phyloP scores from a whole-genome alignment of 2,797 vertebrate species.

The Eremophila alpestris region DNA sequence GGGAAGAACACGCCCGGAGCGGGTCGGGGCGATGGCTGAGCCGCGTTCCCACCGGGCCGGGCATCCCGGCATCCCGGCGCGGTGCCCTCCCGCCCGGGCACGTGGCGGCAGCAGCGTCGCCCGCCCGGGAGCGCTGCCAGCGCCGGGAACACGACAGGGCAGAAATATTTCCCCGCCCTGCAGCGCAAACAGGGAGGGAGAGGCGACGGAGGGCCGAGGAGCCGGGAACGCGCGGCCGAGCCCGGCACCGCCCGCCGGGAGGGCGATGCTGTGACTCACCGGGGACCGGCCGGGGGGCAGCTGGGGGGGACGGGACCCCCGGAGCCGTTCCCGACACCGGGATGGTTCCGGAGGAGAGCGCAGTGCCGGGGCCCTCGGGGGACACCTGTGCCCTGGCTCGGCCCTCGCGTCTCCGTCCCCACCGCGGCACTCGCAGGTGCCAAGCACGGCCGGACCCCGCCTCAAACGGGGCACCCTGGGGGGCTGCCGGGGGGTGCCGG shows the following conservation, averaged over 20 bases:
- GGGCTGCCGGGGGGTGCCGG: background rate
- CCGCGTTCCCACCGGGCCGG: background rate
- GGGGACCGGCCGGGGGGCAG: background rate
- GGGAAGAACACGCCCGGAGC: background rate
- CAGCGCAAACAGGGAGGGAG: conserved; percentile 44
- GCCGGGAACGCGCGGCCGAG: background rate
- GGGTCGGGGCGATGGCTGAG: background rate
- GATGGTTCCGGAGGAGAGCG: background rate
- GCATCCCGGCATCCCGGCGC: background rate
- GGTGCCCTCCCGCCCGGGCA: conserved; percentile 2
- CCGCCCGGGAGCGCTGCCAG: conserved; percentile 16
- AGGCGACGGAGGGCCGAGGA: background rate
- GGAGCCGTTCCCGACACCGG: fast-evolving
- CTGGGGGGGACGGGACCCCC: background rate
- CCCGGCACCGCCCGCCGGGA: background rate
- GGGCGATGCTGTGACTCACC: background rate
- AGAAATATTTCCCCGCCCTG: conserved; percentile 53
- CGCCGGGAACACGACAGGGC: background rate
- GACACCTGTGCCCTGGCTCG: background rate
- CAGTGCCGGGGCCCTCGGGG: background rate
- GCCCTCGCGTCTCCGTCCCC: background rate
- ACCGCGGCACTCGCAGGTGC: background rate
- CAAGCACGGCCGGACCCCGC: fast-evolving
- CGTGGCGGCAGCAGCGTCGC: background rate
- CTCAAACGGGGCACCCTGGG: background rate